Base-by-base conservation (phyloP, 1,140 invertebrate genomes). In the Ceratosolen solmsi region DNA sequence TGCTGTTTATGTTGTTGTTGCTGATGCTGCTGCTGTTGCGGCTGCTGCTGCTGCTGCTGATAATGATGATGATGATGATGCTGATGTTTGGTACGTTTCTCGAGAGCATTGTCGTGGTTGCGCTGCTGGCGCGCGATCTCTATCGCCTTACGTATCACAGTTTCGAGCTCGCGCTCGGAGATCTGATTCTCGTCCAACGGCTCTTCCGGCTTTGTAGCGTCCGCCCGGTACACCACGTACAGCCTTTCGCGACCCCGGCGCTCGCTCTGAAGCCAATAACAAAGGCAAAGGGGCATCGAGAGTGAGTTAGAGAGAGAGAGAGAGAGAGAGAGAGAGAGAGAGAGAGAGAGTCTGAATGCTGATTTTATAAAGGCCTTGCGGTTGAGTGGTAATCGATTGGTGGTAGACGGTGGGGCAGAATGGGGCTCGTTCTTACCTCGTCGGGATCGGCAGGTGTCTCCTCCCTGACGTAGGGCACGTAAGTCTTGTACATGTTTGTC, bases 171-270 rank as follows among this genome's bases (percentile, higher is more conserved):
- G 1, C 60, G n/a, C 27, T 78, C 75, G n/a, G 75, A 27, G 27
- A 63, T 25, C 15, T 56, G 36, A 0, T 20, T n/a, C 1, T 51
- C 51, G 5, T 60, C 36, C 22, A 17, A 0, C 13, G 0, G 9
- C 17, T 76, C 33, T 8, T 46, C 30, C 9, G 38, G 1, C 11
- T 70, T 46, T 9, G 5, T 0, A 1, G 63, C 30, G 11, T 70
- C 76, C 36, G 76, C 76, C 0, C 76, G 76, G 25, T 79, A 79
- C 9, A 79, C 76, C 27, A 79, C 63, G 76, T 54, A 79, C 7
- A 79, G 49, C 0, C 65, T 41, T 11, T 70, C 63, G 4, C 41
- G 58, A 7, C 25, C 60, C 0, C 56, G 30, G 5, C 17, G 30
- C 5, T 75, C 30, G 46, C 20, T 56, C 71, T 73, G 25, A 17